Percentiles rank a stretch among this genome's conserved stretches.
These are phyloP conservation scores for Alethe castanea DNA, from an alignment of 2,113 vertebrate species.

Conservation along the genomic window DNA sequence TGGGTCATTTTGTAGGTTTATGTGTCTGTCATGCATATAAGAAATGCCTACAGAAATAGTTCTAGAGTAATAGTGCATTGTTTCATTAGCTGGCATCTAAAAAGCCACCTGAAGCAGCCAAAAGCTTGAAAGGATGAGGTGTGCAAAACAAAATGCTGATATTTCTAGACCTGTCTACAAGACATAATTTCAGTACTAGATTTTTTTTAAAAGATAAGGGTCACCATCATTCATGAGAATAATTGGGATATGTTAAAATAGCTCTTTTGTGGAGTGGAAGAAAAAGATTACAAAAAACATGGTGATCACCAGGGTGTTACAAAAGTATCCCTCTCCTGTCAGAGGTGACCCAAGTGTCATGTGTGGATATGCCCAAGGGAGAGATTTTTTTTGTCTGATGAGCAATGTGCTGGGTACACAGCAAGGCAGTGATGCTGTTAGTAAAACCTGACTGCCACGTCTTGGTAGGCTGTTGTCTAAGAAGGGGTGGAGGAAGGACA, in stretches of 20 bases:
- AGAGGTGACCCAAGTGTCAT: background rate
- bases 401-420: accelerated
- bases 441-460: background rate
- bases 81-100: background rate
- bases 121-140: background rate
- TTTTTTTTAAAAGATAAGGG: background rate
- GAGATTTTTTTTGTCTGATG: background rate
- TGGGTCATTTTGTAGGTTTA: background rate
- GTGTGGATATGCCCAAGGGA: background rate
- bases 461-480: background rate
- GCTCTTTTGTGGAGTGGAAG: background rate
- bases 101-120: background rate
- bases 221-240: background rate
- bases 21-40: background rate
- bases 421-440: background rate
- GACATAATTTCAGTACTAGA: background rate
- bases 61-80: background rate
- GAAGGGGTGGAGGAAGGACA: background rate
- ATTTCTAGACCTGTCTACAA: background rate
- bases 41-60: background rate
- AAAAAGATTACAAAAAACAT: background rate
- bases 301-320: background rate
- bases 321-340: background rate
- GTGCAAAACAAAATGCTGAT: background rate
- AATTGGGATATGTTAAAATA: background rate